Conservation (phyloP, 2,797 vertebrate genomes). For the Aulostomus chinensis region DNA sequence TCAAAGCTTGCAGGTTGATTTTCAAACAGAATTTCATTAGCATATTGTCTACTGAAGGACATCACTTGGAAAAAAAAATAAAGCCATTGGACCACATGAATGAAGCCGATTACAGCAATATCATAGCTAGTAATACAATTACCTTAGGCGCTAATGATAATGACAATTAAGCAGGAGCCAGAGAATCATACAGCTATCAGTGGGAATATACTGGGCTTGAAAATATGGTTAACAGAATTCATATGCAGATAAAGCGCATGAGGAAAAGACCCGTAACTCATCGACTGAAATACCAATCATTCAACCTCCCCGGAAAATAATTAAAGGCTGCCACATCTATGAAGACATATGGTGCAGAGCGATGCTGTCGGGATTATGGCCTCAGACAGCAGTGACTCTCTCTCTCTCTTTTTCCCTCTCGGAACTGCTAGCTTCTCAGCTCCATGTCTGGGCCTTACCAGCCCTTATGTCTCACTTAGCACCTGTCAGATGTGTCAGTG, state of each 20-base stretch:
- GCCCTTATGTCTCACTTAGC: conserved; percentile 55
- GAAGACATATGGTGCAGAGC: conserved; percentile 44
- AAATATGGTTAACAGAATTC: conserved; percentile 40
- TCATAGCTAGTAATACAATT: conserved; percentile 33
- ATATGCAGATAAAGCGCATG: conserved; percentile 53
- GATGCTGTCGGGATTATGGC: conserved; percentile 34
- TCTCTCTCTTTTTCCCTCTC: conserved; percentile 20
- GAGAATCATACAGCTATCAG: conserved; percentile 42
- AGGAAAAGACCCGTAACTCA: conserved; percentile 54
- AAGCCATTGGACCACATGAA: conserved; percentile 21
- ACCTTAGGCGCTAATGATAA: conserved; percentile 47
- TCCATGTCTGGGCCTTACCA: conserved; percentile 24
- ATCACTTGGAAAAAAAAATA: conserved; percentile 11
- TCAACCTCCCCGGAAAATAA: conserved; percentile 54
- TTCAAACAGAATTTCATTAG: conserved; percentile 57
- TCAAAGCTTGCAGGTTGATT: conserved; percentile 63
- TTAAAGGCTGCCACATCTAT: conserved; percentile 54
- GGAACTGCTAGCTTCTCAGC: conserved; percentile 26
- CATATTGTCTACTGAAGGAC: conserved; percentile 63
- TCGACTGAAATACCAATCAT: conserved; percentile 58
- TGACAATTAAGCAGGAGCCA: conserved; percentile 41
- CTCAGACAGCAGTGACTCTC: conserved; percentile 15
- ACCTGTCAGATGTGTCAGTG: conserved; percentile 45
- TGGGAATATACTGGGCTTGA: conserved; percentile 33
- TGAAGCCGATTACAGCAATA: conserved; percentile 44